Percentiles rank a stretch among this genome's conserved stretches.
These are phyloP conservation scores for Delia radicum DNA, from an alignment of 1,140 invertebrate genomes.

Conservation along the genomic window DNA sequence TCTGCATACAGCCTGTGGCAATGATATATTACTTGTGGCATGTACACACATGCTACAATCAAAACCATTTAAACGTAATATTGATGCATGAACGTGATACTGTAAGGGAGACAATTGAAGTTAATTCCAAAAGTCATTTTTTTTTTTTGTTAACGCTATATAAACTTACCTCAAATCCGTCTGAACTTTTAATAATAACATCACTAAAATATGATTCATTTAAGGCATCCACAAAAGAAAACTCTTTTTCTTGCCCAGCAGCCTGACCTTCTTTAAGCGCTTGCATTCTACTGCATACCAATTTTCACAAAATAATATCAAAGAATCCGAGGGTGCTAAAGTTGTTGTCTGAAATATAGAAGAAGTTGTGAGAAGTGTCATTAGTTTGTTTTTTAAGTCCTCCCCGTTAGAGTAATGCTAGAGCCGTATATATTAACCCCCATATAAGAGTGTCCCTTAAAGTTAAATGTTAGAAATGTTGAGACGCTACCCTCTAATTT, in stretches of 20 bases:
- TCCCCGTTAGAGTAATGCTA: too few relatives aligned
- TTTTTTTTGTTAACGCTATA: background rate
- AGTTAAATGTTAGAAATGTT: too few relatives aligned
- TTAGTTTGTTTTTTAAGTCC: too few relatives aligned
- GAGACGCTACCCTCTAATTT: too few relatives aligned
- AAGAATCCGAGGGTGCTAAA: slow-evolving; percentile 59
- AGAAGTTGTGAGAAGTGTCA: too few relatives aligned
- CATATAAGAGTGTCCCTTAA: too few relatives aligned
- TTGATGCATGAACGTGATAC: slow-evolving; percentile 66
- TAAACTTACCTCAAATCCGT: slow-evolving; percentile 36
- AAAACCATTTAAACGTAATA: slow-evolving; percentile 61
- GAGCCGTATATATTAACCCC: too few relatives aligned
- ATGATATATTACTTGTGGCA: slow-evolving; percentile 22
- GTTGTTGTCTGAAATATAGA: slow-evolving; percentile 53
- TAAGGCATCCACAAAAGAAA: slow-evolving; percentile 64
- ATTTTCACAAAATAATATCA: slow-evolving; percentile 64
- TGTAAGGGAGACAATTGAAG: slow-evolving; percentile 39
- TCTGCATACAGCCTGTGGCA: slow-evolving; percentile 14
- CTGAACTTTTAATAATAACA: slow-evolving; percentile 57
- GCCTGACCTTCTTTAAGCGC: slow-evolving; percentile 57
- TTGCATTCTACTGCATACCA: slow-evolving; percentile 68
- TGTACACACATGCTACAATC: slow-evolving; percentile 57
- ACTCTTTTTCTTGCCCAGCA: slow-evolving; percentile 55
- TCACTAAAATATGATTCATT: slow-evolving; percentile 68
- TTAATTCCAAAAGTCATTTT: background rate